Conservation (phyloP, 1,140 invertebrate genomes). For the Babylonia areolata region DNA sequence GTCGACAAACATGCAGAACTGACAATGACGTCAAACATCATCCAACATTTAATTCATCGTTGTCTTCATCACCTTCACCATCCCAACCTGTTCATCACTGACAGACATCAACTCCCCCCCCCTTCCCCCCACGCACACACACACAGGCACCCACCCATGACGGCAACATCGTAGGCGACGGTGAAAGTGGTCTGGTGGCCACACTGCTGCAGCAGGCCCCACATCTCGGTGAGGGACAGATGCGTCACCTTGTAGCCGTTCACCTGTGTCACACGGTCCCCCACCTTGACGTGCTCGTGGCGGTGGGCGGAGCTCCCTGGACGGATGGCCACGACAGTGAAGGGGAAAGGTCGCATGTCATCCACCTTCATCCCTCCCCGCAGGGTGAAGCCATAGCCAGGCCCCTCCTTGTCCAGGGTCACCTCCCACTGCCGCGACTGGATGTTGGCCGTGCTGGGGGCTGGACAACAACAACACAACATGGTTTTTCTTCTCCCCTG, state of each 20-base stretch:
- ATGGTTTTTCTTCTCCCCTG: too few species aligned
- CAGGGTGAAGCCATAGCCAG: conserved; percentile 91
- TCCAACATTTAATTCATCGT: too few species aligned
- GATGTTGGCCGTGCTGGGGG: conserved; percentile 64
- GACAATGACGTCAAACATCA: too few species aligned
- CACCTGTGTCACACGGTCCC: conserved; percentile 91
- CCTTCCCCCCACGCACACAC: too few species aligned
- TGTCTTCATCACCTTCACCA: too few species aligned
- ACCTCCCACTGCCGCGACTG: conserved; percentile 72
- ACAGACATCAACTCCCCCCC: too few species aligned
- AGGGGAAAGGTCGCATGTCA: conserved; percentile 81
- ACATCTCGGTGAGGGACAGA: conserved; percentile 77
- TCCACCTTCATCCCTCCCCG: conserved; percentile 85
- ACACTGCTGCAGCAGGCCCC: conserved; percentile 75
- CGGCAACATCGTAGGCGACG: conserved; percentile 93
- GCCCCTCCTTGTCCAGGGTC: conserved; percentile 83
- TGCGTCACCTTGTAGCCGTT: conserved; percentile 81
- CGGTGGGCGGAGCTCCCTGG: conserved; percentile 91
- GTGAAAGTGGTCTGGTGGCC: conserved; percentile 74
- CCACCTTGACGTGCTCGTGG: conserved; percentile 73
- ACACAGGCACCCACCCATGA: conserved; percentile 78
- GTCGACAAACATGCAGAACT: too few species aligned
- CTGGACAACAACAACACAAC: conserved; percentile 45
- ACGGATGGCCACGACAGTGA: conserved; percentile 92
- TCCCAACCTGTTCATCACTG: too few species aligned